Base-by-base conservation (phyloP, 1,140 invertebrate species). In the Camponotus pennsylvanicus region DNA sequence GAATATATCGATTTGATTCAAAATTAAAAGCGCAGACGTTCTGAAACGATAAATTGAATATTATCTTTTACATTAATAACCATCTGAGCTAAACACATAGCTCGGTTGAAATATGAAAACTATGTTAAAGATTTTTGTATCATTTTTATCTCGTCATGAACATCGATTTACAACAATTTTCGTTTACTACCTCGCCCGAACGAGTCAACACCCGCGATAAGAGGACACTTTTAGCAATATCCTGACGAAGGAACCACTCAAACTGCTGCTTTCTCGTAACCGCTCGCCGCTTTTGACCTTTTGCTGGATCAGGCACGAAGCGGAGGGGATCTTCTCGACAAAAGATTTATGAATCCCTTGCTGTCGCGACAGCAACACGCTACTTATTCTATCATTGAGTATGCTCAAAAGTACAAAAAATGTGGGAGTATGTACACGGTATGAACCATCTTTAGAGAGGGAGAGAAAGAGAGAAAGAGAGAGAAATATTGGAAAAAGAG, bases 321-420 rank as follows among this genome's bases (percentile, higher is more conserved):
- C 69, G 87, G 66, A 87, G 89, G 86, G 88, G 84, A 90, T 91
- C 90, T 93, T 87, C 88, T 88, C 88, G 86, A 92, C 90, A 93
- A 93, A 92, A 93, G 92, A 92, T 93, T 92, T 92, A 93, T 91
- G 91, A 92, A 92, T 88, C 87, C 89, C 86, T 90, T 89, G 90
- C 42, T 9, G 2, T 45, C 42, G 77, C 89, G 91, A 91, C 89
- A 87, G 89, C 88, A 85, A 88, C 89, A 75, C 45, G 91, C 92
- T 93, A 92, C 92, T 93, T 93, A 92, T 92, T 90, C 92, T 89
- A 86, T 64, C 87, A 89, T 91, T 75, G 86, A 92, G 92, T 92
- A 85, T 83, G 85, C 92, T 93, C 87, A 86, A 92, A 87, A 73
- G 73, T 86, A 83, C 89, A 86, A 92, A 92, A 90, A 90, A 88